Conservation (phyloP, 2,888 invertebrate genomes). For the Gibbula magus region DNA sequence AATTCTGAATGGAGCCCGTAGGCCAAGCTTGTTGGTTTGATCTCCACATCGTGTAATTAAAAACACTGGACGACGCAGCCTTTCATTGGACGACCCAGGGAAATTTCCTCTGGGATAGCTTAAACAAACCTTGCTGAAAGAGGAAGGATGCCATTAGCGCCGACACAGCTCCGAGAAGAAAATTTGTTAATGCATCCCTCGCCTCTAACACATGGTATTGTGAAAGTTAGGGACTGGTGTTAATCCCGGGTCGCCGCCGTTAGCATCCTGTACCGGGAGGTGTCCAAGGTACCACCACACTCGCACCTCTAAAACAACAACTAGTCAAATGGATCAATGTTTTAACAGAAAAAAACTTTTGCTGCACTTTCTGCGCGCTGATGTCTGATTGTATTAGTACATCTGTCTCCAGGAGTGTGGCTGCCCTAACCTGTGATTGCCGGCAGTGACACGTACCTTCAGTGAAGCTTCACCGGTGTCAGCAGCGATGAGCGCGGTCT, state of each 20-base stretch:
- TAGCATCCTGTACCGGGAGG: no score
- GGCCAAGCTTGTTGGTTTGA: constrained; percentile 1
- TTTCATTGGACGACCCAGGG: constrained; percentile 11
- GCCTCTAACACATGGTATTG: not conserved
- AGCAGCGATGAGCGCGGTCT: not conserved
- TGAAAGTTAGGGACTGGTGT: not conserved
- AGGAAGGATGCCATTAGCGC: not conserved
- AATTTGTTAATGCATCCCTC: constrained; percentile 13
- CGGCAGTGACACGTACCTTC: not conserved
- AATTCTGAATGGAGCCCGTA: constrained; percentile 8
- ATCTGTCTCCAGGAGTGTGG: not conserved
- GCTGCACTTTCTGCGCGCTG: not conserved
- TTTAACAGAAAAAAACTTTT: not conserved
- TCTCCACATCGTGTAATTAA: constrained; percentile 10
- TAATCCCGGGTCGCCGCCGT: no score
- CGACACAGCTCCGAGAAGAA: not conserved
- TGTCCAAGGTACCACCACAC: no score
- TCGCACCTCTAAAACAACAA: no score
- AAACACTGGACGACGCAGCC: constrained; percentile 6
- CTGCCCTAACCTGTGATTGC: not conserved
- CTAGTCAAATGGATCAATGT: no score
- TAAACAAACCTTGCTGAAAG: constrained; percentile 7
- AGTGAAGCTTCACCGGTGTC: not conserved
- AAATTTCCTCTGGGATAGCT: constrained; percentile 15
- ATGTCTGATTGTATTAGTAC: constrained; percentile 2